phyloP scores from a whole-genome alignment of 2,888 invertebrate genomes.

The Quadroppia sp. region DNA sequence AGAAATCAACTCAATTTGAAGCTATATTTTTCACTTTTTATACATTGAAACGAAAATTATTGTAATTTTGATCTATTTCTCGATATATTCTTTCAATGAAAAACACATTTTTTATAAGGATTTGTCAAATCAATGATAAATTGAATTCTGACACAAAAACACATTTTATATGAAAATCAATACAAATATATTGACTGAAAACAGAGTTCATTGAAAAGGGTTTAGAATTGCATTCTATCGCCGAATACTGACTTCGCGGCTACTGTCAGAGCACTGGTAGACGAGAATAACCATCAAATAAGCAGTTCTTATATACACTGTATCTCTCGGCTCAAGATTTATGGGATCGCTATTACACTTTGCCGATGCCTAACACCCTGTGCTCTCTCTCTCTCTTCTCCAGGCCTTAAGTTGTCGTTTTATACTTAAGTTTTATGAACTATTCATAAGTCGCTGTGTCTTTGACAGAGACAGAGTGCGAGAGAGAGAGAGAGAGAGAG shows the following conservation, averaged over 20 bases:
- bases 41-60: background rate
- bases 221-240: too few species aligned
- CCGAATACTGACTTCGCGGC: background rate
- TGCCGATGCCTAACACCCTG: too few species aligned
- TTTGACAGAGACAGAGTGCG: too few species aligned
- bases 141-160: background rate
- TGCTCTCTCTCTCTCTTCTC: too few species aligned
- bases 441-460: too few species aligned
- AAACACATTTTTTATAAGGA: background rate
- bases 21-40: too few species aligned
- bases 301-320: background rate
- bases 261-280: background rate
- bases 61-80: background rate
- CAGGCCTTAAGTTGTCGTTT: constrained; percentile 18
- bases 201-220: too few species aligned
- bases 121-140: background rate
- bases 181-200: background rate
- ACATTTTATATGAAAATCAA: background rate
- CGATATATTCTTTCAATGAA: background rate
- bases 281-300: too few species aligned
- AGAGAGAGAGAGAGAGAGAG: background rate
- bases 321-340: constrained; percentile 8
- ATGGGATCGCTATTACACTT: background rate
- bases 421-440: constrained; percentile 23
- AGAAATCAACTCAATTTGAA: too few species aligned